Evolutionary conservation across 2,797 vertebrate species (phyloP), one percentile per base, ranked within the genome.

Genomic region (Leucoraja ocellata): DNA sequence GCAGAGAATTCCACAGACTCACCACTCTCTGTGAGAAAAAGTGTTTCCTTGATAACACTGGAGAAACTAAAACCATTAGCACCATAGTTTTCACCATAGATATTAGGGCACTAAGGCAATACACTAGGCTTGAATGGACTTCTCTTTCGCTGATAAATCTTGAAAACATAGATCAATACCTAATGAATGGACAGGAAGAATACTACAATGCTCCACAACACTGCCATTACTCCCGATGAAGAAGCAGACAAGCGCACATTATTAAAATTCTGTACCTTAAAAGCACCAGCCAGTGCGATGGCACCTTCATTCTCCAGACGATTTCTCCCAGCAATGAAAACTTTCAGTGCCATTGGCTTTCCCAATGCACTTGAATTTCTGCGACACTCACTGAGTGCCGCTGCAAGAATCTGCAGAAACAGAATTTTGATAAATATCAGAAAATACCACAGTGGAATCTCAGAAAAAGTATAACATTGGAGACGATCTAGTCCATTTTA

Each of bases 261-360:
- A 63, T 28, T 54, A 39, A 28, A 90, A 11, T 36, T 0, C 65
- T 90, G 10, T 95, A 99, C 99, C 97, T 98, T 97, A 93, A 99
- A 99, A 77, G 99, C 98, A 81, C 98, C 97, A 93, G 99, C 98
- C 76, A 99, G 96, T 1, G 99, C 98, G 0, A 97, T 98, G 93
- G 99, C 98, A 73, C 98, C 99, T 3, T 99, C 98, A 0, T 99
- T 99, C 95, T 99, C 99, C 94, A 99, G 96, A 1, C 99, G 97
- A 94, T 99, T 99, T 94, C 99, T 97, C 94, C 99, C 99, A 13
- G 99, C 99, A 93, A 99, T 96, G 93, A 99, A 99, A 93, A 99
- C 95, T 95, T 97, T 99, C 95, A 99, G 97, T 93, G 97, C 96
- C 94, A 99, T 96, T 0, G 98, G 97, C 86, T 96, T 91, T 36